Evolutionary conservation across 2,797 vertebrate genomes (phyloP).

Genomic region (Acrossocheilus wenchowensis): DNA sequence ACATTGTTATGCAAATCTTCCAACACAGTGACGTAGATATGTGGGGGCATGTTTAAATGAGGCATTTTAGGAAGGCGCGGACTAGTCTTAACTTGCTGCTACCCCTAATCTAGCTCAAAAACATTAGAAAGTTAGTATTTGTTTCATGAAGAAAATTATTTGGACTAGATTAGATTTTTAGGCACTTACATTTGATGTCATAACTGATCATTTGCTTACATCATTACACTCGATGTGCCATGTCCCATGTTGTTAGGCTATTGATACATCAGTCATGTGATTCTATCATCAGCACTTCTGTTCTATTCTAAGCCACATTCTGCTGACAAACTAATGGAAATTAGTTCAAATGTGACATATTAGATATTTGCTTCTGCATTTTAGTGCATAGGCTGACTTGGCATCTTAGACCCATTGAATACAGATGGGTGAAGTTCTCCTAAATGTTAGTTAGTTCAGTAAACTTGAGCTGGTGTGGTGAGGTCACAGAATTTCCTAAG

Average conservation of each 20-base stretch:
- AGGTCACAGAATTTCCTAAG: background rate
- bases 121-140: background rate
- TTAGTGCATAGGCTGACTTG: background rate
- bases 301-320: constrained; percentile 35
- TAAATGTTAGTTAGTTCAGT: background rate
- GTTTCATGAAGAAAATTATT: background rate
- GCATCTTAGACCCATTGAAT: background rate
- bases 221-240: background rate
- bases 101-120: background rate
- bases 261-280: constrained; percentile 16
- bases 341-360: background rate
- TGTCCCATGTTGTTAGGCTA: constrained; percentile 20
- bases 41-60: no score
- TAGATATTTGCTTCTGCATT: constrained; percentile 5
- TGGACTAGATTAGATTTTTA: background rate
- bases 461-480: background rate
- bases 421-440: background rate
- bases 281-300: constrained; percentile 21
- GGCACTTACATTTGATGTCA: background rate
- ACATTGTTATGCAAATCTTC: no score
- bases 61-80: no score
- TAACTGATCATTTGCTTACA: background rate
- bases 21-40: no score
- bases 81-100: no score
- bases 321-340: constrained; percentile 2